Conservation (phyloP, 2,797 vertebrate genomes). For the Manis crassicaudata region DNA sequence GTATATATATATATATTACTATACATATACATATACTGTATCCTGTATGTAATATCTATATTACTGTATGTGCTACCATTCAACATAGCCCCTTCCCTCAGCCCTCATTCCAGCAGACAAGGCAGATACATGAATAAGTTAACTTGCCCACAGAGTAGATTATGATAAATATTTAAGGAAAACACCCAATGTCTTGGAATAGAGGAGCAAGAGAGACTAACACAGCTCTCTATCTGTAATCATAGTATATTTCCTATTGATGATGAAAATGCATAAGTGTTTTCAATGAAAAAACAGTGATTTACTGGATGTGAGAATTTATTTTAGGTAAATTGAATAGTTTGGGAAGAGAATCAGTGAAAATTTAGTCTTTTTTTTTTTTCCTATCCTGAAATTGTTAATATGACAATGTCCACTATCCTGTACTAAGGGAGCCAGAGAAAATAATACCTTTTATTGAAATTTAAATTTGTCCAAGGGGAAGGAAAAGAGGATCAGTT, state of each 20-base stretch:
- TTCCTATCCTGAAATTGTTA: conserved; percentile 32
- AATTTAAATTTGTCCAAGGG: conserved; percentile 33
- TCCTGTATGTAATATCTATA: background rate
- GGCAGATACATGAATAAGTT: background rate
- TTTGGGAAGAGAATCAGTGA: conserved; percentile 46
- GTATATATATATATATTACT: too few relatives aligned
- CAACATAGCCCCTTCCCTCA: background rate
- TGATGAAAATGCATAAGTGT: conserved; percentile 47
- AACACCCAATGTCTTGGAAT: background rate
- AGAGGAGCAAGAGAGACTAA: background rate
- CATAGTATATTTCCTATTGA: conserved; percentile 11
- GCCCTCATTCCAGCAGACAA: background rate
- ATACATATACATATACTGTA: too few relatives aligned
- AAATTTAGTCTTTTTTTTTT: conserved; percentile 27
- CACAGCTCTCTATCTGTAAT: conserved; percentile 18
- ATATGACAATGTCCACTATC: conserved; percentile 33
- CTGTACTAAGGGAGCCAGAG: background rate
- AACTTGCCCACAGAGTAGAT: background rate
- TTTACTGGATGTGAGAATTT: conserved; percentile 34
- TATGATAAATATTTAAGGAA: conserved; percentile 32
- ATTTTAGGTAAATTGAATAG: conserved; percentile 54
- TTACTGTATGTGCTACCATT: background rate
- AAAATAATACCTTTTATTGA: conserved; percentile 43
- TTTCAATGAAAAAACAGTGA: conserved; percentile 7
- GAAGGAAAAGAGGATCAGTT: conserved; percentile 45